Evolutionary conservation across 2,888 invertebrate species (phyloP).

Genomic region (Yponomeuta cagnagella): DNA sequence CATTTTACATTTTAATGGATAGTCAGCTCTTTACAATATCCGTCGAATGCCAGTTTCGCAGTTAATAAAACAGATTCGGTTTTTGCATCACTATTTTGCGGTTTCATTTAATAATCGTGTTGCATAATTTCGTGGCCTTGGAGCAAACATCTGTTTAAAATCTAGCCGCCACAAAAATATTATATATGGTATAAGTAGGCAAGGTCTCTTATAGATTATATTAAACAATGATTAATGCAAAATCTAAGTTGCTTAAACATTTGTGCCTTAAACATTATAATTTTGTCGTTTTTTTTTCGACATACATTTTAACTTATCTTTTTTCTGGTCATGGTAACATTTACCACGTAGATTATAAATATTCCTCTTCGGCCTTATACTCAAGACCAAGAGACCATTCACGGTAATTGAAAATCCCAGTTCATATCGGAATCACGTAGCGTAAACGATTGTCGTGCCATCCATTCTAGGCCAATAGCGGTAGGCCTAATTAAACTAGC

Average conservation of each 20-base stretch:
- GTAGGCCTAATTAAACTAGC: constrained; percentile 32
- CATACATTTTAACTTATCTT: too few relatives aligned
- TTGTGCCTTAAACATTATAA: too few relatives aligned
- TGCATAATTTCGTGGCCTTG: not conserved
- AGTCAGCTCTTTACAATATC: constrained; percentile 34
- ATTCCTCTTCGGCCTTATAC: not conserved
- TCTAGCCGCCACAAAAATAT: not conserved
- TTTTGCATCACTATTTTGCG: not conserved
- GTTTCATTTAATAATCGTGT: not conserved
- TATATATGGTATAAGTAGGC: not conserved
- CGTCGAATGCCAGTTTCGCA: constrained; percentile 22
- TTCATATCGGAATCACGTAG: constrained; percentile 1
- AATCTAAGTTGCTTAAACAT: too few relatives aligned
- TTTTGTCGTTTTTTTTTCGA: too few relatives aligned
- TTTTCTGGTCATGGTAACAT: not conserved
- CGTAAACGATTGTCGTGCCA: constrained; percentile 44
- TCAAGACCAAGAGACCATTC: constrained; percentile 19
- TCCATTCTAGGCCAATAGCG: constrained; percentile 45
- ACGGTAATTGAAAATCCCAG: not conserved
- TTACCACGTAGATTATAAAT: not conserved
- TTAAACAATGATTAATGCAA: too few relatives aligned
- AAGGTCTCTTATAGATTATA: too few relatives aligned
- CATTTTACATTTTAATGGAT: not conserved
- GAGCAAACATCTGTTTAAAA: not conserved
- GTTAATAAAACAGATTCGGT: not conserved